A percentile compares a stretch with the other conserved stretches of the same genome.
Conservation (phyloP, 2,113 vertebrate species). For the Podocnemis expansa region DNA sequence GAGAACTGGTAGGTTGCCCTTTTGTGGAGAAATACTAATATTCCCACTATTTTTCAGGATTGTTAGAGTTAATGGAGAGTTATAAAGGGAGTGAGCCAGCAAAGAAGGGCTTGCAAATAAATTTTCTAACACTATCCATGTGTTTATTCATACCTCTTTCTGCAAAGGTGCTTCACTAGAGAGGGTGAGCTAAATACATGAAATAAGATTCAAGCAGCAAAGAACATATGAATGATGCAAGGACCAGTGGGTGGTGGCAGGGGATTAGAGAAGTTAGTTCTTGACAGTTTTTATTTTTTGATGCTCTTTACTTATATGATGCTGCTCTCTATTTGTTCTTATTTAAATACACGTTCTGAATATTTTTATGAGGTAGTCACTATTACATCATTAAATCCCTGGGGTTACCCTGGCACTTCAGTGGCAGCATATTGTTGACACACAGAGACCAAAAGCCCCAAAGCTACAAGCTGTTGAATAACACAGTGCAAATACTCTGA, state of each 20-base stretch:
- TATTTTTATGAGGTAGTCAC: neutral
- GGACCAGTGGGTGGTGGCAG: neutral
- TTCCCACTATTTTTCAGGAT: neutral
- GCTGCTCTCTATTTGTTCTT: neutral
- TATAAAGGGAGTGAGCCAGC: neutral
- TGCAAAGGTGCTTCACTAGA: neutral
- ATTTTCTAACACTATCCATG: neutral
- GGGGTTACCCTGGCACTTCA: neutral
- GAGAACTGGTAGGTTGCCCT: neutral
- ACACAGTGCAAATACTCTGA: neutral
- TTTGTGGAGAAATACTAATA: neutral
- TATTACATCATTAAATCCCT: neutral
- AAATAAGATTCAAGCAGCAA: neutral
- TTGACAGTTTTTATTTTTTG: neutral
- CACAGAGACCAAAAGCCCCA: neutral
- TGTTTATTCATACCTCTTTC: neutral
- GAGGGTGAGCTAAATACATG: neutral
- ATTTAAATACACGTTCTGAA: neutral
- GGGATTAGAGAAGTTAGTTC: neutral
- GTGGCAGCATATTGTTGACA: neutral
- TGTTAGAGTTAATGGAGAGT: neutral
- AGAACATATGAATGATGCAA: neutral
- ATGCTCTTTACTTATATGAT: neutral
- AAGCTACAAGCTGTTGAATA: neutral
- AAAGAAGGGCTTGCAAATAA: neutral